Conservation (phyloP, 2,888 invertebrate genomes). For the Cephus nigrinus region DNA sequence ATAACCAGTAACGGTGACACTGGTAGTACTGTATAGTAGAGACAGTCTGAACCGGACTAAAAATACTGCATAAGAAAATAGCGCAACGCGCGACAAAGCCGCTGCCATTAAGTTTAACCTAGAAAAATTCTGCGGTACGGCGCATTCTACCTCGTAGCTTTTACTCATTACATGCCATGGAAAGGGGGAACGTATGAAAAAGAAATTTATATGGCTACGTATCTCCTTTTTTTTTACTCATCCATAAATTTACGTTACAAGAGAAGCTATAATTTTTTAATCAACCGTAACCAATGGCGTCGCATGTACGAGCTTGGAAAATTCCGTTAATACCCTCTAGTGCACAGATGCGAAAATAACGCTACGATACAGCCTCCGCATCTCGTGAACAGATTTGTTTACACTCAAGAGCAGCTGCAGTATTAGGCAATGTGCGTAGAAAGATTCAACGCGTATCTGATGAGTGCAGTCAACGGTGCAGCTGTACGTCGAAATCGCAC, state of each 20-base stretch:
- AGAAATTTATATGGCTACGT: too few relatives aligned
- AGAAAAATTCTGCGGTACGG: neutral
- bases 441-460: neutral
- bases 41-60: neutral
- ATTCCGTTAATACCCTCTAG: neutral
- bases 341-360: neutral
- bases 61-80: too few relatives aligned
- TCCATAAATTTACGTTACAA: too few relatives aligned
- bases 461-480: neutral
- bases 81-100: too few relatives aligned
- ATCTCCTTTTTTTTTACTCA: too few relatives aligned
- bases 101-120: neutral
- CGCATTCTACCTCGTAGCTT: neutral
- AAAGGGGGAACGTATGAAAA: too few relatives aligned
- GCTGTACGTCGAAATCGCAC: neutral
- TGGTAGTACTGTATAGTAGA: neutral
- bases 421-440: conserved; percentile 39
- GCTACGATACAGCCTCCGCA: conserved; percentile 18
- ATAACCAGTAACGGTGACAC: neutral
- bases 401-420: conserved; percentile 54
- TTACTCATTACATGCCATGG: neutral
- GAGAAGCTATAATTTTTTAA: neutral
- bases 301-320: neutral
- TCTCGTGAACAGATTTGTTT: conserved; percentile 60
- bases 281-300: neutral